Base-by-base conservation (phyloP, 2,888 invertebrate species). In the Odontomyia ornata region DNA sequence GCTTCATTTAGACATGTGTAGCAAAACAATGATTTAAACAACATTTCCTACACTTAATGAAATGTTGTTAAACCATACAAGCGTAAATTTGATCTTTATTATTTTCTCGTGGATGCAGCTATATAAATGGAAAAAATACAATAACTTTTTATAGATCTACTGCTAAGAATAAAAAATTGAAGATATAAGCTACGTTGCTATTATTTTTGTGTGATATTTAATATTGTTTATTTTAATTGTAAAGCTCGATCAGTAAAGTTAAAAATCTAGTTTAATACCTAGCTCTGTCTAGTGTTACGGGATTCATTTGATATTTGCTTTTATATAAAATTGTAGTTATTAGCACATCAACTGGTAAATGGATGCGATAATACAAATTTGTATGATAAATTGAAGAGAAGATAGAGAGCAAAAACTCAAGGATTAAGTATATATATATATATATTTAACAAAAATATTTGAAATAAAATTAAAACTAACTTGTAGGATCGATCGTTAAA, bases 121-220 rank as follows among this genome's bases (percentile, higher is more conserved):
- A 36, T 36, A 3, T 36, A 36, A 36, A 5, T 9, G 36, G 9
- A 36, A 36, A 5, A 36, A 5, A 36, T 36, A 36, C 36, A 36
- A 36, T 36, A 52, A 18, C 52, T 18, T n/a, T 4, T 28, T 28
- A 11, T 18, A 28, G 28, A 30, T 5, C n/a, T 28, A 30, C 52
- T 13, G 18, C 7, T 25, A 60, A 60, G 5, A 25, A 60, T 23
- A 60, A 21, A 60, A 64, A 64, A 64, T 5, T 9, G 15, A 15
- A 21, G 5, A 5, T 13, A 23, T 30, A 64, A 30, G 30, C n/a
- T 30, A n/a, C n/a, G 28, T 28, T 25, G 71, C 71, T 73, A 73
- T 60, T 73, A 18, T 56, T 30, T n/a, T n/a, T 73, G 73, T 73
- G 73, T 73, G 73, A 73, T 73, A 73, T 73, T 73, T 57, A 73